Evolutionary conservation across 2,888 invertebrate genomes (phyloP).

Genomic region (Resseliella maxima): DNA sequence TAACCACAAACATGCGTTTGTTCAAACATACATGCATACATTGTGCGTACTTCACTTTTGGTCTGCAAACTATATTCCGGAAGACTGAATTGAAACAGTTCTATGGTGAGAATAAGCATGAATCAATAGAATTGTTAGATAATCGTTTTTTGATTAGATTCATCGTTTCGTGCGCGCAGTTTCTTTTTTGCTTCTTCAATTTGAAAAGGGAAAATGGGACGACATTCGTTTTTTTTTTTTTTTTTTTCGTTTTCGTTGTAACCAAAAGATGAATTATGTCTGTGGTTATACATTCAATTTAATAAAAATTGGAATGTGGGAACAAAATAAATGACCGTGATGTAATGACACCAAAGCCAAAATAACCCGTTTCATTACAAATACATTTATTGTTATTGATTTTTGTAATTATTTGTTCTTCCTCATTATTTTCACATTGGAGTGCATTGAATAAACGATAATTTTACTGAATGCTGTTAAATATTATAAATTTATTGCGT

Average conservation of each 20-base stretch:
- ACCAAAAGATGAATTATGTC: background rate
- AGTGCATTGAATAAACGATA: constrained; percentile 6
- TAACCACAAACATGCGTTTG: background rate
- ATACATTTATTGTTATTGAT: background rate
- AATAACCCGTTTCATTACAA: background rate
- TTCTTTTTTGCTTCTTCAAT: background rate
- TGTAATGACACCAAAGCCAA: background rate
- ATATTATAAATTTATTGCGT: background rate
- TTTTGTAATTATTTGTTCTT: background rate
- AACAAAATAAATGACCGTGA: background rate
- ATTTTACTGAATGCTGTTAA: background rate
- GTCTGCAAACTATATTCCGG: background rate
- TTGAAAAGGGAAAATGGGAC: background rate
- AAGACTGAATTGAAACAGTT: background rate
- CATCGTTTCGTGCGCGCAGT: background rate
- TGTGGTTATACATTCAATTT: background rate
- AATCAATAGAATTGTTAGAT: constrained; percentile 3
- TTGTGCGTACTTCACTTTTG: background rate
- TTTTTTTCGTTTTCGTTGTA: background rate
- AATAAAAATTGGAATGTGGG: background rate
- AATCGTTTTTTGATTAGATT: constrained; percentile 28
- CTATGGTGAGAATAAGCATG: background rate
- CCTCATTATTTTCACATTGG: background rate
- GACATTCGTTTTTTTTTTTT: background rate
- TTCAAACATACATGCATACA: background rate